Evolutionary conservation across 2,113 vertebrate species (phyloP), one percentile per base, ranked within the genome.

Genomic region (Hemicordylus capensis): DNA sequence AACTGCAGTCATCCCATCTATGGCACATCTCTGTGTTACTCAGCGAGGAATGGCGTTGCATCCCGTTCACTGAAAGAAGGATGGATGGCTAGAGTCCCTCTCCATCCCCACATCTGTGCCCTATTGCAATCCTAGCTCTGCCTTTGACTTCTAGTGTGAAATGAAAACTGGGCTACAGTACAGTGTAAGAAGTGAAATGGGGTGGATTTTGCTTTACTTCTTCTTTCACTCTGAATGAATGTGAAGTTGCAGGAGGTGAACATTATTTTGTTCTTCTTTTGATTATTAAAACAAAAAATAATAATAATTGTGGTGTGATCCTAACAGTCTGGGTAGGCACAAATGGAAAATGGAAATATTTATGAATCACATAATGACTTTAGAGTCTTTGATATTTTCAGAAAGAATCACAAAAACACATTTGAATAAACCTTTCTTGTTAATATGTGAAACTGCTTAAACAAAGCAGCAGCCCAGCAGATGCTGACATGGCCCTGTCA

Each of bases 341-440:
- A 85, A 93, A 94, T 34, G 92, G 86, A 81, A 95, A 94, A 92
- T 69, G 19, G 75, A 93, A 93, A 75, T 75, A 87, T 88, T 79
- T 86, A 90, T 89, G 76, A 83, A 84, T 88, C 80, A 26, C 85
- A 81, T 85, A 83, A 92, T 83, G 31, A 83, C 85, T 84, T 92
- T 86, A 81, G 69, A 89, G 88, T 87, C 83, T 85, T 82, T 82
- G 76, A 73, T 73, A 85, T 66, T 85, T 95, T 84, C 46, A 75
- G 56, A 90, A 93, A 80, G 70, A 87, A 89, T 78, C 87, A 93
- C 75, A 79, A 90, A 89, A 81, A 4, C 67, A 76, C 19, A 89
- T 6, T 61, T 90, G 90, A 87, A 93, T 91, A 86, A 91, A 91
- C 76, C 37, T 54, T 75, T 91, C 63, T 90, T 90, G 37, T 81